These are phyloP conservation scores for Leptodactylus fallax DNA, from an alignment of 2,797 vertebrate species.

Conservation along the genomic window DNA sequence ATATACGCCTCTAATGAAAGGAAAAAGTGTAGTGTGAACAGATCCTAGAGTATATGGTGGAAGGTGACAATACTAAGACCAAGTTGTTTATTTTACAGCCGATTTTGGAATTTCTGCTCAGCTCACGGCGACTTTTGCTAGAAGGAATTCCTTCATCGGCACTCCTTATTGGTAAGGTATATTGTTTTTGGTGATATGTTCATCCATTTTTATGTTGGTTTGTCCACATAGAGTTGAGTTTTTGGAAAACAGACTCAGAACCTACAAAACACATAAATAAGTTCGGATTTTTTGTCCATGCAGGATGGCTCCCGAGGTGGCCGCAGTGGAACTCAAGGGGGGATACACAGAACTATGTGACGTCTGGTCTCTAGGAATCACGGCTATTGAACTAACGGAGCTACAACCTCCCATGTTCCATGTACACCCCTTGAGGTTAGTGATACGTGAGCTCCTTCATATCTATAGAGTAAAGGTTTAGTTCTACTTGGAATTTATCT, in stretches of 20 bases:
- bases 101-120: conserved; percentile 94
- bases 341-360: conserved; percentile 92
- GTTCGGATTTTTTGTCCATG: not conserved
- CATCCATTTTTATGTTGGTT: too few relatives aligned
- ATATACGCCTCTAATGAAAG: not conserved
- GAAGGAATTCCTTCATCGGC: conserved; percentile 91
- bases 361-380: conserved; percentile 93
- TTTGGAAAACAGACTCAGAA: too few relatives aligned
- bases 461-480: not conserved
- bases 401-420: conserved; percentile 89
- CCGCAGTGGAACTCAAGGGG: conserved; percentile 89
- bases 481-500: not conserved
- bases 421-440: conserved; percentile 86
- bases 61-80: not conserved
- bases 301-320: conserved; percentile 96
- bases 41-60: not conserved
- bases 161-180: conserved; percentile 89
- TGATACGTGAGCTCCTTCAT: not conserved
- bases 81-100: conserved; percentile 72
- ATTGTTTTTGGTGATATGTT: too few relatives aligned
- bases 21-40: not conserved
- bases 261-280: too few relatives aligned
- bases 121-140: conserved; percentile 88
- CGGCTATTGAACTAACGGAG: conserved; percentile 88
- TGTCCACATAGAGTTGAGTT: too few relatives aligned